These are phyloP conservation scores for Cryptus armator DNA, from an alignment of 2,888 invertebrate genomes.

Conservation along the genomic window DNA sequence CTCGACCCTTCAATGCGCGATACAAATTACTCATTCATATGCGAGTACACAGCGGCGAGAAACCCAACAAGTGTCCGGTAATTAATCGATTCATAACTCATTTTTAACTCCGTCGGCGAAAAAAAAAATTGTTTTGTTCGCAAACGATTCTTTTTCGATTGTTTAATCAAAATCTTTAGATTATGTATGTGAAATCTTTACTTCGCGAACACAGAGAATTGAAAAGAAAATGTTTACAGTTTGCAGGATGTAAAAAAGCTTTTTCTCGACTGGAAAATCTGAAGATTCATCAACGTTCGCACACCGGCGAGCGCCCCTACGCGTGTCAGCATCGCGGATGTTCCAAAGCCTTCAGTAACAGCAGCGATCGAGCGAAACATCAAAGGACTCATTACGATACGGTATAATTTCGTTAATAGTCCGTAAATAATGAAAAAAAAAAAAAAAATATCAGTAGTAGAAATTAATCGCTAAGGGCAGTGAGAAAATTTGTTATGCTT, in stretches of 20 bases:
- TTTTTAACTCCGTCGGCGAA: not conserved
- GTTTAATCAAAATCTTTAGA: no score
- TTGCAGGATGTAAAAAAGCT: constrained; percentile 96
- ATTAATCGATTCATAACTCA: constrained; percentile 84
- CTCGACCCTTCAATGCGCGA: constrained; percentile 97
- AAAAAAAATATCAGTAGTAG: not conserved
- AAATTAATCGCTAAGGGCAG: no score
- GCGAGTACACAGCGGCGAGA: constrained; percentile 99
- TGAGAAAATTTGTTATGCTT: no score
- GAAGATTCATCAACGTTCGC: constrained; percentile 98
- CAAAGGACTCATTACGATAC: constrained; percentile 99
- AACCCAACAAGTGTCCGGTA: constrained; percentile 98
- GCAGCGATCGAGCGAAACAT: constrained; percentile 99
- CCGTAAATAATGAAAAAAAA: not conserved
- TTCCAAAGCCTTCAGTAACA: constrained; percentile 98
- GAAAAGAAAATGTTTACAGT: constrained; percentile 87
- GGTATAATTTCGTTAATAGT: constrained; percentile 86
- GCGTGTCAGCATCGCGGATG: constrained; percentile 97
- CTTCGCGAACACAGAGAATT: not conserved
- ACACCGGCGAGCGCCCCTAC: constrained; percentile 98
- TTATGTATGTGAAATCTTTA: not conserved
- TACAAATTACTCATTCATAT: constrained; percentile 99
- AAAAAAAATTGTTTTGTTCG: not conserved
- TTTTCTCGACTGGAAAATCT: constrained; percentile 98
- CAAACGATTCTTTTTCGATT: not conserved